Base-by-base conservation (phyloP, 1,140 invertebrate genomes). In the Neomicropteryx cornuta region DNA sequence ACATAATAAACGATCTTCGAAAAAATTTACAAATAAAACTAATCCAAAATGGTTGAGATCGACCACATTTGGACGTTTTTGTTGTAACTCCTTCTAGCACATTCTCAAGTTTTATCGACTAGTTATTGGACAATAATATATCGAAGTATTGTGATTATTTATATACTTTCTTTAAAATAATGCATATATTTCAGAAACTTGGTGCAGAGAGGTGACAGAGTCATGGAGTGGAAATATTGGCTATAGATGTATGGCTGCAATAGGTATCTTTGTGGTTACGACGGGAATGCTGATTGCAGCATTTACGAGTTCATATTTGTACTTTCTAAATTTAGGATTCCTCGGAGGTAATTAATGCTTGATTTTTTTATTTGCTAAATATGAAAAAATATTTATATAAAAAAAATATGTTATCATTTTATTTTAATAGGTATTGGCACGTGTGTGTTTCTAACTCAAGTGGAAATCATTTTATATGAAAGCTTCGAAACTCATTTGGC, bases 161-260 rank as follows among this genome's bases (percentile, higher is more conserved):
- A n/a, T n/a, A n/a, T n/a, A n/a, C n/a, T n/a, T n/a, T n/a, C n/a
- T n/a, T n/a, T n/a, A n/a, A n/a, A n/a, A n/a, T n/a, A n/a, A n/a
- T n/a, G n/a, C n/a, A n/a, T n/a, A n/a, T n/a, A n/a, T 57, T 58
- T 18, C 48, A 68, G 65, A 68, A 59, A 62, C 62, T 38, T 65
- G 62, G 60, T 66, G 56, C 41, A 48, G 61, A 37, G 65, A 68
- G 35, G 62, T 60, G 13, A 57, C 60, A n/a, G 61, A 68, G 18
- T 60, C 62, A 6, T 66, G 63, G 61, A 61, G 62, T 3, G 55
- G 56, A 4, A 42, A 48, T 3, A 36, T 50, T 1, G 61, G 58
- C 0, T 58, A 58, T 34, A 53, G 62, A 6, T 51, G 58, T 21
- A 55, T 68, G 55, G 56, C 60, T 8, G 31, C 50, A 8, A 18